Evolutionary conservation across 2,113 vertebrate genomes (phyloP), one percentile per base, ranked within the genome.

Genomic region (Neomonachus schauinslandi): DNA sequence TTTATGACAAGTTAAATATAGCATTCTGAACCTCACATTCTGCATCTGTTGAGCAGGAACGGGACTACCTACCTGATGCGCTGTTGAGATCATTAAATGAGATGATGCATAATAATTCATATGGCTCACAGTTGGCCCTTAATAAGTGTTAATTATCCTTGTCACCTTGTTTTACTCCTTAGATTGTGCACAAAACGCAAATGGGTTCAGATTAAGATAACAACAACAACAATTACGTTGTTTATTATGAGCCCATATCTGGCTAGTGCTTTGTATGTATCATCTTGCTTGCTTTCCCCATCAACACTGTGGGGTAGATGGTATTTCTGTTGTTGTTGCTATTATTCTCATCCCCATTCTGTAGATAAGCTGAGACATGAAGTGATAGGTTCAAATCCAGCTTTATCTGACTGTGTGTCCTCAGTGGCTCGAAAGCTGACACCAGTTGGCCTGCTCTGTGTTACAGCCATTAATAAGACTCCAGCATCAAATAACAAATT

Each of bases 1-100:
- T 84, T 93, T 84, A 88, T n/a, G 49, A 14, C 2, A 76, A 51
- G 36, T 84, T 95, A 92, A 96, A 94, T 83, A 61, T 6, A 63
- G 16, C 49, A 77, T 65, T 96, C 49, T 46, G 67, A 85, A 69
- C 11, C 39, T 89, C 72, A 57, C 11, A 46, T 86, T 81, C 46
- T 76, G 26, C 7, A 21, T 65, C 42, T 71, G 11, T 59, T 81
- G 67, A 46, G 57, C 61, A 69, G 42, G 72, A 69, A 49, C 19
- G 28, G 13, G 85, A 69, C 53, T 59, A 59, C 31, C 63, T 63
- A 57, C 46, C 42, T 51, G 7, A 53, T 51, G 15, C 4, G 24
- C 2, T 28, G 4, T 59, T 39, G 59, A 95, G 31, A 92, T 39
- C 16, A 31, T 39, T 92, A 87, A 92, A 53, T 97, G 33, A 77